phyloP scores from a whole-genome alignment of 2,113 vertebrate species.

The Nothocercus nigrocapillus region DNA sequence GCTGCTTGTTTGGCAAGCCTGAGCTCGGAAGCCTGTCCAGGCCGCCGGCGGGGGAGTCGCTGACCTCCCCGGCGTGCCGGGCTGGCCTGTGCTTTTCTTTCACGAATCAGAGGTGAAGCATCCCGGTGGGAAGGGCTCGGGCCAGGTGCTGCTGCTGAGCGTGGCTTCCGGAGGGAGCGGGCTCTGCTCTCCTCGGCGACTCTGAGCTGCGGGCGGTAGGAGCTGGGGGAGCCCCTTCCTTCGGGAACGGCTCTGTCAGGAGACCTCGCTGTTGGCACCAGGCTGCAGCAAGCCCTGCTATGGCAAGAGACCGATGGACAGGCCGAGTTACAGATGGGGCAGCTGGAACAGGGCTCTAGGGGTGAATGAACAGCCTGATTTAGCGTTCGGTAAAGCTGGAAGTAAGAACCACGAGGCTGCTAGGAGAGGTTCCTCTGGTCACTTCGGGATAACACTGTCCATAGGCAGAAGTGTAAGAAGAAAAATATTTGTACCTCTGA shows the following conservation, averaged over 20 bases:
- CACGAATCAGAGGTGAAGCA: conserved; percentile 11
- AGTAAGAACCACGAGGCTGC: background rate
- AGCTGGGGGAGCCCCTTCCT: background rate
- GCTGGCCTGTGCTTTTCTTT: conserved; percentile 14
- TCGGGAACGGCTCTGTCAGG: no score
- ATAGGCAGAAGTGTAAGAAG: background rate
- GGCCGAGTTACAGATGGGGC: background rate
- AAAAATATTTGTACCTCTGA: background rate
- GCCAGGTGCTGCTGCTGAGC: background rate
- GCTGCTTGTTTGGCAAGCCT: background rate
- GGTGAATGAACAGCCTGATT: background rate
- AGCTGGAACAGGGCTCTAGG: background rate
- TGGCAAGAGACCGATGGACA: background rate
- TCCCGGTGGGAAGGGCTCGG: background rate
- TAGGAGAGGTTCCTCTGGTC: background rate
- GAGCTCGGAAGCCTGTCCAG: background rate
- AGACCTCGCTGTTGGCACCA: background rate
- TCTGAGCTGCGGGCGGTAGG: background rate
- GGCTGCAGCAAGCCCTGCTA: background rate
- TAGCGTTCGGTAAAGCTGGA: background rate
- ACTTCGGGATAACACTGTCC: background rate
- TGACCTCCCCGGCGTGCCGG: background rate
- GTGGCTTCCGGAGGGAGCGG: no score
- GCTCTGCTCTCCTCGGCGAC: background rate
- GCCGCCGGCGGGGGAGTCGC: background rate